These are phyloP conservation scores for Cephus runcator DNA, from an alignment of 2,888 invertebrate genomes.

Conservation along the genomic window DNA sequence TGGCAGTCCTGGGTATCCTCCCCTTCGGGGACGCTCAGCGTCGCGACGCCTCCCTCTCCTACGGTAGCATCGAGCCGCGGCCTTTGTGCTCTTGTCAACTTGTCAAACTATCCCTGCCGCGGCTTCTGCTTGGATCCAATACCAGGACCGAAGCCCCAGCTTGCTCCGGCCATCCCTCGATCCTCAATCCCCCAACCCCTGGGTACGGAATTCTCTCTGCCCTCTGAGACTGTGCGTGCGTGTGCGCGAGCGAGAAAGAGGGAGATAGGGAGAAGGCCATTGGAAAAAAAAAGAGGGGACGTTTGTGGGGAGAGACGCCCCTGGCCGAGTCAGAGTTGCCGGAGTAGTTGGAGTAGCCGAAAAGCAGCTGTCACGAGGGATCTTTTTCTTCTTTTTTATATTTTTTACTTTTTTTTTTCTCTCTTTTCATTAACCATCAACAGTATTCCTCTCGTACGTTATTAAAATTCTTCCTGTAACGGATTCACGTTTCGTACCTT, in stretches of 20 bases:
- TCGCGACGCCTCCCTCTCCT: slow-evolving; percentile 68
- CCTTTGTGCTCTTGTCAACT: slow-evolving; percentile 66
- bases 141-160: slow-evolving; percentile 42
- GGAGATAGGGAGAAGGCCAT: not conserved
- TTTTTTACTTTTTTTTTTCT: not conserved
- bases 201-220: not conserved
- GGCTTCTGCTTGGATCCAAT: slow-evolving; percentile 48
- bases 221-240: not conserved
- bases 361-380: not conserved
- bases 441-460: not conserved
- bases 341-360: not conserved
- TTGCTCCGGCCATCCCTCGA: slow-evolving; percentile 12
- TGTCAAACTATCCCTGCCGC: slow-evolving; percentile 64
- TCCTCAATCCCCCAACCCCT: not conserved
- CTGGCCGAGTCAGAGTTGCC: not conserved
- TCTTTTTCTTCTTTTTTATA: not conserved
- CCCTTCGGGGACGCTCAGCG: slow-evolving; percentile 64
- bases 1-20: slow-evolving; percentile 7
- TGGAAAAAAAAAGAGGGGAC: not conserved
- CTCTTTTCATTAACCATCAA: not conserved
- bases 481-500: not conserved
- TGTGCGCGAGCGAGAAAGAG: not conserved
- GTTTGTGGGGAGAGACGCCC: not conserved
- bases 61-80: slow-evolving; percentile 62
- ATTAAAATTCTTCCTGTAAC: not conserved